These are phyloP conservation scores for Nibea coibor DNA, from an alignment of 2,113 vertebrate species.

Conservation along the genomic window DNA sequence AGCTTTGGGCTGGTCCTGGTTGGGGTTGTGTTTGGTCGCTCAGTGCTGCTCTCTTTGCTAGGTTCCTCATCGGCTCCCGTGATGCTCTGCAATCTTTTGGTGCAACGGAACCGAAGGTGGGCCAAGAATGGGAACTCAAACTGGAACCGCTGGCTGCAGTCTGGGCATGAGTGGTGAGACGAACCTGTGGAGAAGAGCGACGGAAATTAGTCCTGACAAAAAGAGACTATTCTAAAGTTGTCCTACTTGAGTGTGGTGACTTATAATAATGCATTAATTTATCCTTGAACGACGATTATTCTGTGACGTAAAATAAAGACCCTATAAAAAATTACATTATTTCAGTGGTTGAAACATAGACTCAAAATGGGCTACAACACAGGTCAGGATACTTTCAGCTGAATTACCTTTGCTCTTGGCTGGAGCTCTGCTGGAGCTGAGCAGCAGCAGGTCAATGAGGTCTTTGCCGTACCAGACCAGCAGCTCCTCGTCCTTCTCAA, in stretches of 20 bases:
- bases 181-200: constrained; percentile 81
- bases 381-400: accelerated
- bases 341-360: background rate
- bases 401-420: constrained; percentile 90
- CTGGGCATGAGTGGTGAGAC: constrained; percentile 88
- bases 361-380: background rate
- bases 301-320: background rate
- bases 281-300: background rate
- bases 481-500: constrained; percentile 97
- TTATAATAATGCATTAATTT: background rate
- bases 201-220: background rate
- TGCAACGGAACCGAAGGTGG: constrained; percentile 95
- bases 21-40: constrained; percentile 73
- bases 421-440: constrained; percentile 85
- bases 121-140: constrained; percentile 95
- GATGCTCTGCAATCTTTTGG: constrained; percentile 89
- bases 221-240: background rate
- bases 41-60: constrained; percentile 71
- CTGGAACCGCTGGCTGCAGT: constrained; percentile 97
- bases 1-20: constrained; percentile 81
- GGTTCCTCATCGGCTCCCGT: constrained; percentile 80
- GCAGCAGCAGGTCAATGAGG: constrained; percentile 92
- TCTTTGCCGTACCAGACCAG: constrained; percentile 98
- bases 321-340: background rate
- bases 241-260: background rate